phyloP scores from a whole-genome alignment of 2,888 invertebrate genomes.

The Sepioteuthis lessoniana region DNA sequence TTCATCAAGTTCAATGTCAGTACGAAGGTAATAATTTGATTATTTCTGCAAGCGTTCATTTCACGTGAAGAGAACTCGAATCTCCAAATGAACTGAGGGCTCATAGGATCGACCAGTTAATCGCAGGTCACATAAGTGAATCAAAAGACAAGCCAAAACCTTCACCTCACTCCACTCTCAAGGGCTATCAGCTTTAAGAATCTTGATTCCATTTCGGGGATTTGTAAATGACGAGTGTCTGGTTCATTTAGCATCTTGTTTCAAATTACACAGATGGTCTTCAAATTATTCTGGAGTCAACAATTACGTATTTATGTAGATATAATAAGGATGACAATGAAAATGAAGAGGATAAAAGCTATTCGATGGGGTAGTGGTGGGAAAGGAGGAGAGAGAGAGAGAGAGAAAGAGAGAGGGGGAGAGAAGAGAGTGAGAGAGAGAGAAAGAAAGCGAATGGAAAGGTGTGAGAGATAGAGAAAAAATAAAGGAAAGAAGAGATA shows the following conservation, averaged over 20 bases:
- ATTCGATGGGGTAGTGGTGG: too few relatives aligned
- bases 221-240: not conserved
- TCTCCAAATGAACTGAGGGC: not conserved
- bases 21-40: too few relatives aligned
- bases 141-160: not conserved
- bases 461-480: not conserved
- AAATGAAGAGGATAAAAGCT: not conserved
- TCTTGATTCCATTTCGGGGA: not conserved
- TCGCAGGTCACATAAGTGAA: not conserved
- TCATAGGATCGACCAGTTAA: not conserved
- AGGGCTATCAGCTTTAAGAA: not conserved
- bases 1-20: not conserved
- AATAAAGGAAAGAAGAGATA: not conserved
- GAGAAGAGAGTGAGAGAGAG: not conserved
- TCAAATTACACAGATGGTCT: not conserved
- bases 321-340: not conserved
- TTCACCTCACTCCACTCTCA: not conserved
- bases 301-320: not conserved
- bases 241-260: not conserved
- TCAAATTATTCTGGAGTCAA: not conserved
- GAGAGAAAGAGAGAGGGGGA: not conserved
- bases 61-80: not conserved
- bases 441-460: not conserved
- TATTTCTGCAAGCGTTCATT: not conserved
- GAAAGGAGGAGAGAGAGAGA: not conserved